Evolutionary conservation across 2,113 vertebrate species (phyloP).

Genomic region (Xyrauchen texanus): DNA sequence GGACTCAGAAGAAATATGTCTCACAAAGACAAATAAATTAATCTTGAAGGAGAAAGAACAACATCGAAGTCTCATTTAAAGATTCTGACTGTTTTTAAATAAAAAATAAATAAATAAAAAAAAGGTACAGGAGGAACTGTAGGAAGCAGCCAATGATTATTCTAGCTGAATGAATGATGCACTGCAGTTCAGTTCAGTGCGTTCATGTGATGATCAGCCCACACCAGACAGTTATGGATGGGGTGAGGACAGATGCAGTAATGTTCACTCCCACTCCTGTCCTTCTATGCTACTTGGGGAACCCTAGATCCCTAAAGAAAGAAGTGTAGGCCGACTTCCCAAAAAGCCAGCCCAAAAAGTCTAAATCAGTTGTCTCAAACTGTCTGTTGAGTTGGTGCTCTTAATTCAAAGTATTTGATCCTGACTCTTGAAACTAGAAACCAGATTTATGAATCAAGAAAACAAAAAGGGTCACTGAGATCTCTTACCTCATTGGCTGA

Average conservation of each 20-base stretch:
- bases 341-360: neutral
- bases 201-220: neutral
- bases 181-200: neutral
- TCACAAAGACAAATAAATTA: neutral
- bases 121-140: neutral
- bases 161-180: neutral
- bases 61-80: neutral
- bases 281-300: neutral
- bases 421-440: neutral
- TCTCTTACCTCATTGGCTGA: constrained; percentile 91
- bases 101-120: neutral
- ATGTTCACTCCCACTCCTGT: neutral
- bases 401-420: neutral
- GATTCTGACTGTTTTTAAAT: neutral
- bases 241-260: neutral
- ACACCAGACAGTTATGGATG: neutral
- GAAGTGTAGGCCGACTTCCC: neutral
- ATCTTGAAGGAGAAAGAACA: neutral
- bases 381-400: neutral
- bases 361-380: neutral
- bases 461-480: neutral
- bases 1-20: neutral
- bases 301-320: neutral
- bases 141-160: neutral
- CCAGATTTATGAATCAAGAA: neutral